These are phyloP conservation scores for Dynastes grantii DNA, from an alignment of 2,888 invertebrate species.

Conservation along the genomic window DNA sequence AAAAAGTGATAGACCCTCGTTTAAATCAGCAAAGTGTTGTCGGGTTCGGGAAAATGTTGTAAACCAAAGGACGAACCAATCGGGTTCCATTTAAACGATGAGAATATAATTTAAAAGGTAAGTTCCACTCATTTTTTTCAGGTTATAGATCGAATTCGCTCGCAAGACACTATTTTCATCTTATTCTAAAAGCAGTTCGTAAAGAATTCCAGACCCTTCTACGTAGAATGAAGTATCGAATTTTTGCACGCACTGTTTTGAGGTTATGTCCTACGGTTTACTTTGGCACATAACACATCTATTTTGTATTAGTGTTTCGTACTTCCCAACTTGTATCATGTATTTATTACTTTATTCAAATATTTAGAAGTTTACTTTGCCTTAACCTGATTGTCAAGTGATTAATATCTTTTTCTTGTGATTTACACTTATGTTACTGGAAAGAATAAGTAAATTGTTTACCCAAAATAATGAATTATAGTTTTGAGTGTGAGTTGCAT, in stretches of 20 bases:
- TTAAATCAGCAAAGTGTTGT: conserved; percentile 52
- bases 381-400: too few relatives aligned
- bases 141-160: background rate
- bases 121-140: conserved; percentile 6
- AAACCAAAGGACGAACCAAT: conserved; percentile 49
- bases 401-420: too few relatives aligned
- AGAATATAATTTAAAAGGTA: conserved; percentile 49
- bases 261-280: conserved; percentile 16
- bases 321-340: background rate
- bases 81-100: too few relatives aligned
- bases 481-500: too few relatives aligned
- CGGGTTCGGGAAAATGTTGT: conserved; percentile 51
- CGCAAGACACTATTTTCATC: background rate
- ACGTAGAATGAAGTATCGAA: conserved; percentile 6
- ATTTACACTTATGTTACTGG: too few relatives aligned
- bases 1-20: conserved; percentile 52
- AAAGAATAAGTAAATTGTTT: too few relatives aligned
- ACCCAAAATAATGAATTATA: too few relatives aligned
- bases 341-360: too few relatives aligned
- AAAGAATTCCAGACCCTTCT: conserved; percentile 15
- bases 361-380: too few relatives aligned
- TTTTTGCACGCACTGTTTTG: conserved; percentile 21
- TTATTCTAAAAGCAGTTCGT: background rate
- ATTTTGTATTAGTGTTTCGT: background rate
- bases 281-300: background rate